Evolutionary conservation across 2,113 vertebrate species (phyloP).

Genomic region (Shinisaurus crocodilurus): DNA sequence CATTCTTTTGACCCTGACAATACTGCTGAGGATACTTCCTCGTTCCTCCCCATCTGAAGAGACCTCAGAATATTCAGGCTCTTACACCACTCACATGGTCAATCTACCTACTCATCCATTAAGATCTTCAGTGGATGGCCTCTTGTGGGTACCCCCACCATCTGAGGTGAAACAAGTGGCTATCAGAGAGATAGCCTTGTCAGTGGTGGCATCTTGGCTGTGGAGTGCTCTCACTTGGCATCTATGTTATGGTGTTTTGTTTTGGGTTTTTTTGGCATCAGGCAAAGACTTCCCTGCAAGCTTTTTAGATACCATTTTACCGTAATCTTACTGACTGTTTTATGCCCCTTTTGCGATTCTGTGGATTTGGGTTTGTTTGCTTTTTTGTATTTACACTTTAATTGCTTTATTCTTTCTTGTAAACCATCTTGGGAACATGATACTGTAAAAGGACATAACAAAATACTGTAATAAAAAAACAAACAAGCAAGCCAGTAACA

Average conservation of each 20-base stretch:
- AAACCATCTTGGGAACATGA: not conserved
- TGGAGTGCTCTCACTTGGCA: not conserved
- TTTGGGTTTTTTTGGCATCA: not conserved
- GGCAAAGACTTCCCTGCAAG: not conserved
- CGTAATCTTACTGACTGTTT: not conserved
- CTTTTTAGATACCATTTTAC: not conserved
- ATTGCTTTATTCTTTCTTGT: not conserved
- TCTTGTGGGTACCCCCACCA: not conserved
- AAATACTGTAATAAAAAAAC: not conserved
- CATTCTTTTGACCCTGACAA: not conserved
- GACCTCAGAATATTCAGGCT: not conserved
- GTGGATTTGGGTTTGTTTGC: not conserved
- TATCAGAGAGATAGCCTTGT: not conserved
- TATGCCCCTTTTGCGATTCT: not conserved
- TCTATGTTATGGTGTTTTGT: too few species aligned
- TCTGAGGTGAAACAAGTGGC: not conserved
- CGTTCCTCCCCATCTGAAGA: not conserved
- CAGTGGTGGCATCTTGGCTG: too few species aligned
- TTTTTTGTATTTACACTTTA: not conserved
- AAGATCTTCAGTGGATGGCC: not conserved
- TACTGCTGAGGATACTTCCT: not conserved
- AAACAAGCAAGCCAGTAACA: not conserved
- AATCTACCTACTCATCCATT: not conserved
- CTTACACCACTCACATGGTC: too few species aligned
- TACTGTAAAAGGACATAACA: not conserved